Base-by-base conservation (phyloP, 2,113 vertebrate genomes). In the Dipodomys merriami region DNA sequence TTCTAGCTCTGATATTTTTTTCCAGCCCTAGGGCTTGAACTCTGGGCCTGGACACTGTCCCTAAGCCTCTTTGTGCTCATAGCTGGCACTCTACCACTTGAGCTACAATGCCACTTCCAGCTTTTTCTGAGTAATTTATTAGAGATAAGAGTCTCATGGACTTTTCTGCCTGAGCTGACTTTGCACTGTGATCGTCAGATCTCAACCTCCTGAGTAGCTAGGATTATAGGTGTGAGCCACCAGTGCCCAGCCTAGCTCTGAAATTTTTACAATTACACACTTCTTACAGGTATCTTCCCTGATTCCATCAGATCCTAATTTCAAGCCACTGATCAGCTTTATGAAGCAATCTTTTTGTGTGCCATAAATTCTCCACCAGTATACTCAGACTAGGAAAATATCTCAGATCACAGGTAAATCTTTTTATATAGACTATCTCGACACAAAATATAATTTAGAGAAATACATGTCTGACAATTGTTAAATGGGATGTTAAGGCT, bases 311-410 rank as follows among this genome's bases (percentile, higher is more conserved):
- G 79, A 88, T 76, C 29, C 23, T 83, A 74, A 74, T 65, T 30
- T 76, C 33, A 74, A 44, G 64, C 22, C 15, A 27, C 23, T 33
- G 4, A 22, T 86, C 19, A 80, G 29, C 53, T 77, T 76, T 88
- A 49, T 57, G 39, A 77, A 88, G 74, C 83, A 88, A 84, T 19
- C 20, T 29, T 64, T 12, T 5, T 39, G 30, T 77, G 9, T n/a
- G 20, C 18, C 29, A 85, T 65, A 77, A 35, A 72, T 57, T 65
- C 68, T 73, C 39, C 25, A 81, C 64, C 35, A 65, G 15, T 71
- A 71, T 2, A 71, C 16, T 57, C 29, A 62, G 64, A 71, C 79
- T 91, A 85, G 62, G 85, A 84, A 84, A 71, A 91, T 49, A 88
- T 23, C 60, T 88, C 49, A 84, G 39, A 25, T 65, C 33, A 76